Evolutionary conservation across 2,888 invertebrate genomes (phyloP), one percentile per base, ranked within the genome.

Genomic region (Trissoscelio sp.): DNA sequence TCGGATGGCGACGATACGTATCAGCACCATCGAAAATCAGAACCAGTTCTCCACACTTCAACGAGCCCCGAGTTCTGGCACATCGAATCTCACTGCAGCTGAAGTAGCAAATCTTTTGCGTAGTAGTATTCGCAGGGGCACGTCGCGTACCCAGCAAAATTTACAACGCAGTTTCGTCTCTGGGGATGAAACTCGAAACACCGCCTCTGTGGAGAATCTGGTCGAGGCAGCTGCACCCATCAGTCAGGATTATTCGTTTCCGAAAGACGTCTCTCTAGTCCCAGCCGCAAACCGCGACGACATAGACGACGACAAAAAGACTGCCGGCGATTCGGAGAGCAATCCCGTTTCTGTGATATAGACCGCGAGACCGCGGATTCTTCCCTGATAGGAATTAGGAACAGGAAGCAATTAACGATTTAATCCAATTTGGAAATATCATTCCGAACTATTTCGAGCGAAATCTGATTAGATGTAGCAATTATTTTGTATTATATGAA

Each of bases 81-180:
- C 86, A 12, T 90, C 92, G 0, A 92, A 92, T 24, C 86, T 94
- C 69, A 93, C 93, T 0, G 94, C 93, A 0, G 92, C 93, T 7
- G 93, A 93, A 81, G 93, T 94, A 6, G 94, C 94, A 11, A 93
- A 92, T 77, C 92, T 94, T 31, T 86, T 94, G 62, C 91, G 94
- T 20, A 93, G 93, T 85, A 94, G 94, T 85, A 93, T 94, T 79
- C 91, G 94, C 57, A 89, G 93, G 16, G 92, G 93, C 62, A 91
- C 91, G 1, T 85, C 90, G 11, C 86, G 91, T 20, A 89, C 89
- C 2, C 89, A 88, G 6, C 89, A 89, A 31, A 88, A 88, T 1
- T 55, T 90, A 37, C 87, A 90, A 22, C 87, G 90, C 64, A 88
- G 85, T 53, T 85, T 87, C 48, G 14, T 39, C 58, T 12, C 51